These are phyloP conservation scores for Nephila pilipes DNA, from an alignment of 1,140 invertebrate species.

Conservation along the genomic window DNA sequence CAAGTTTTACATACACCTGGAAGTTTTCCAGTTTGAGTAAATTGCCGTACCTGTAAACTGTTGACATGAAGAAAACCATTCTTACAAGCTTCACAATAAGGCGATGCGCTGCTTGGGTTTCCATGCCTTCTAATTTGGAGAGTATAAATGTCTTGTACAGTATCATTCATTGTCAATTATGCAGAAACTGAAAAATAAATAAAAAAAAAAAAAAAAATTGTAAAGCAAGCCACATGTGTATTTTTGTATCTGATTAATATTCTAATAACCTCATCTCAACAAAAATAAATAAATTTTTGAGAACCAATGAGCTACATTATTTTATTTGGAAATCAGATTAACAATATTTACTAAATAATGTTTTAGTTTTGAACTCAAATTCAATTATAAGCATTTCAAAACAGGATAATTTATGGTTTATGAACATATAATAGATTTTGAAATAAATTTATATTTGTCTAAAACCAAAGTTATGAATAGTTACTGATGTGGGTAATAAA, in stretches of 20 bases:
- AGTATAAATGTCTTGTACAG: slow-evolving; percentile 61
- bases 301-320: too few species aligned
- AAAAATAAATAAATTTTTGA: too few species aligned
- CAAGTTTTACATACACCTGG: slow-evolving; percentile 66
- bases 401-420: too few species aligned
- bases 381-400: too few species aligned
- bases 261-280: too few species aligned
- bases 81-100: slow-evolving; percentile 67
- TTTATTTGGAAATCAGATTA: too few species aligned
- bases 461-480: too few species aligned
- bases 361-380: too few species aligned
- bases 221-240: not conserved
- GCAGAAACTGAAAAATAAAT: not conserved
- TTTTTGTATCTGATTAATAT: not conserved
- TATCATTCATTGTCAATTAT: slow-evolving; percentile 43
- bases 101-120: not conserved
- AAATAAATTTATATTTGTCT: too few species aligned
- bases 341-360: too few species aligned
- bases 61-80: slow-evolving; percentile 64
- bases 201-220: not conserved
- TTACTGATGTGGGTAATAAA: too few species aligned
- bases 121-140: slow-evolving; percentile 58
- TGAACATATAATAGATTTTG: too few species aligned
- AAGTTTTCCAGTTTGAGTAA: slow-evolving; percentile 61
- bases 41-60: slow-evolving; percentile 65